Percentiles rank a stretch among this genome's conserved stretches.
These are phyloP conservation scores for Musca vetustissima DNA, from an alignment of 1,140 invertebrate genomes.

Conservation along the genomic window DNA sequence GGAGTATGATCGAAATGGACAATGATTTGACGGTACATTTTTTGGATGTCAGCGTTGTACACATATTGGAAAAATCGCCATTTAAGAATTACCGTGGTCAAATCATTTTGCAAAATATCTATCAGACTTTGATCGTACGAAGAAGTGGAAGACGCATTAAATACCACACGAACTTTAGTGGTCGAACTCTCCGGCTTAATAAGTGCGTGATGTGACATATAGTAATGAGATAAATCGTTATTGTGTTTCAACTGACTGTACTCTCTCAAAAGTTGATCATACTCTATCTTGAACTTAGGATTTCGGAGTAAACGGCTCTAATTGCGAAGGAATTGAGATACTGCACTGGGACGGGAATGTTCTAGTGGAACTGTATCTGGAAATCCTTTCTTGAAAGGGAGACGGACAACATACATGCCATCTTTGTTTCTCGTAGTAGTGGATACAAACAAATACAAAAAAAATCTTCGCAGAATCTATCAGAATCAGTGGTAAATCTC, in stretches of 20 bases:
- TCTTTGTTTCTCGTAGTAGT: too few relatives aligned
- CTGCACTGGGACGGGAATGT: neutral
- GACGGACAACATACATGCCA: neutral
- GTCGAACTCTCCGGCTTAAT: slow-evolving; percentile 33
- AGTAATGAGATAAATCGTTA: neutral
- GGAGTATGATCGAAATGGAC: neutral
- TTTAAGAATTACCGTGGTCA: neutral
- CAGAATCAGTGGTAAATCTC: too few relatives aligned
- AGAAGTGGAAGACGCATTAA: slow-evolving; percentile 19
- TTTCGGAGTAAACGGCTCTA: neutral
- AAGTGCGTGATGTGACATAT: slow-evolving; percentile 42
- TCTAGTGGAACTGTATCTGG: neutral
- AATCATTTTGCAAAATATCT: neutral
- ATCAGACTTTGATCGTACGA: neutral
- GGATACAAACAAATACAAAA: too few relatives aligned
- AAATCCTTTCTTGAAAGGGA: neutral
- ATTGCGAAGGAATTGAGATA: neutral
- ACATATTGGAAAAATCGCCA: neutral
- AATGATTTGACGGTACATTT: neutral
- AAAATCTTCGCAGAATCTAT: too few relatives aligned
- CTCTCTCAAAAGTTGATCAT: slow-evolving; percentile 41
- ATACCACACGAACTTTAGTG: slow-evolving; percentile 24
- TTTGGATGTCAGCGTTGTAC: slow-evolving; percentile 8
- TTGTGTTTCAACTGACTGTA: slow-evolving; percentile 40
- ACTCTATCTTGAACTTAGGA: neutral